These are phyloP conservation scores for Zhuqinia jingwanae DNA, from an alignment of 2,888 invertebrate genomes.

Conservation along the genomic window DNA sequence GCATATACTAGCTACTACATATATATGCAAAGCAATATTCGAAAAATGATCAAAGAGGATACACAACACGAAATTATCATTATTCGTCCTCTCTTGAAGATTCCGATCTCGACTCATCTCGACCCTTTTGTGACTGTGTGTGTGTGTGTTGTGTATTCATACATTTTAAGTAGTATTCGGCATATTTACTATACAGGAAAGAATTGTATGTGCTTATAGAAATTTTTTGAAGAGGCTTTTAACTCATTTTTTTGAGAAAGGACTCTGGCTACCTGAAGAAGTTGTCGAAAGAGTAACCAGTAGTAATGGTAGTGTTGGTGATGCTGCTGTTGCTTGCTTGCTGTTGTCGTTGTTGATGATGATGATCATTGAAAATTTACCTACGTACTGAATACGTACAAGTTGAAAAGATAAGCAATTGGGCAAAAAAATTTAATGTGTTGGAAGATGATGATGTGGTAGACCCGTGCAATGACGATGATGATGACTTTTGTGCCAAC, in stretches of 20 bases:
- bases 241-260: slow-evolving; percentile 56
- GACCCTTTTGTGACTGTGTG: too few species aligned
- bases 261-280: slow-evolving; percentile 38
- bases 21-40: too few species aligned
- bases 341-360: background rate
- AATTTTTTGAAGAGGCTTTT: slow-evolving; percentile 46
- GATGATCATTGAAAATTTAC: slow-evolving; percentile 50
- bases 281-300: slow-evolving; percentile 48
- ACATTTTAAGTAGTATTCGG: background rate
- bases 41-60: background rate
- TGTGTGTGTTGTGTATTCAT: too few species aligned
- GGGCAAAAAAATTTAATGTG: slow-evolving; percentile 48
- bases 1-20: too few species aligned
- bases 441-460: slow-evolving; percentile 41
- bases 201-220: background rate
- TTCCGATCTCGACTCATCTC: slow-evolving; percentile 34
- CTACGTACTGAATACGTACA: slow-evolving; percentile 30
- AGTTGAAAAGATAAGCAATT: slow-evolving; percentile 25
- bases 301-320: slow-evolving; percentile 37
- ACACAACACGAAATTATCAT: slow-evolving; percentile 45
- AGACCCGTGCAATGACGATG: slow-evolving; percentile 37
- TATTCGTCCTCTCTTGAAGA: slow-evolving; percentile 11
- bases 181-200: background rate
- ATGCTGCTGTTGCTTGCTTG: background rate
- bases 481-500: slow-evolving; percentile 55